Base-by-base conservation (phyloP, 2,113 vertebrate species). In the Bubo scandiacus region DNA sequence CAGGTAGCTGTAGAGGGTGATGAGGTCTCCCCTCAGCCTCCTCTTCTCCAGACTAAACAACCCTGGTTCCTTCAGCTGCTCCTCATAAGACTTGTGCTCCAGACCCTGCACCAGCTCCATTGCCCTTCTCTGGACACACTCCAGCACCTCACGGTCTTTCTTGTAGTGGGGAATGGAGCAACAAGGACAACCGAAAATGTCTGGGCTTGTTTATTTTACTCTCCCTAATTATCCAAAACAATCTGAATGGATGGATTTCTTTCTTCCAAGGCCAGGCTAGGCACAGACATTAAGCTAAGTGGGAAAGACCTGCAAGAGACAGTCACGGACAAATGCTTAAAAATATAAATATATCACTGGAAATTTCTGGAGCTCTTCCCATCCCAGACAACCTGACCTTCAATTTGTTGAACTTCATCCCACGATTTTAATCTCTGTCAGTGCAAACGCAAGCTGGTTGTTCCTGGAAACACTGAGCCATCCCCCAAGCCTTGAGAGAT, bases 21-120 rank as follows among this genome's bases (percentile, higher is more conserved):
- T 0, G 18, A 45, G 40, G 29, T 9, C 6, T 36, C 47, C 30
- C 25, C n/a, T 59, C n/a, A 70, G 27, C 51, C 66, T 86, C 45
- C 45, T 79, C 11, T 61, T 7, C 45, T 71, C 40, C 85, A 82
- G 40, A 4, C 59, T 79, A 2, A 89, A 43, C 55, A 25, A 5
- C 15, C 8, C n/a, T 66, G 51, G 25, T 6, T 86, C 66, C 34
- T 22, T 66, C 51, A 79, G 51, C 40, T 0, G 0, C 15, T 92
- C 15, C 25, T 22, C 47, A 62, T 1, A 0, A 17, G 15, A 29
- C 19, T 49, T 16, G 20, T 10, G 4, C 43, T 88, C 70, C 14
- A 85, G 22, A 8, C 38, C 43, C 43, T 49, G 63, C n/a, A 17
- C 32, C 81, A 75, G 58, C 52, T 40, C 5, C 0, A 0, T n/a